Base-by-base conservation (phyloP, 2,797 vertebrate species). In the Hypotaenidia okinawae region DNA sequence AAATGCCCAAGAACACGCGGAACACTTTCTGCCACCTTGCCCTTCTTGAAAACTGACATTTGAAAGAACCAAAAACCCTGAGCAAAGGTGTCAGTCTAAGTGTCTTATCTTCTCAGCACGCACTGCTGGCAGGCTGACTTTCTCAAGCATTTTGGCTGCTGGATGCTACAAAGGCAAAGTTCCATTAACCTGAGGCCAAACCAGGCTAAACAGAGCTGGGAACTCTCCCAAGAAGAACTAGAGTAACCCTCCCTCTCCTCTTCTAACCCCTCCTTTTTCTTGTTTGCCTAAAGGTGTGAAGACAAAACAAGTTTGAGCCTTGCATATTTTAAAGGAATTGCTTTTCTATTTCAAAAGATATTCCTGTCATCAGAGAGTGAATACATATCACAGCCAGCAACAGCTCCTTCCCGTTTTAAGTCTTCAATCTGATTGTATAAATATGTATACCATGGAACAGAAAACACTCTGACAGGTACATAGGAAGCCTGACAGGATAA, bases 381-480 rank as follows among this genome's bases (percentile, higher is more conserved):
- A 55, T 12, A 74, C 27, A 4, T 28, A 87, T 35, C 86, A 33
- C 86, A 95, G 84, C 78, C 37, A 17, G 84, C 84, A 87, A 49
- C 0, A 83, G 64, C 75, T 95, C 86, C 84, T 85, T 76, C 0
- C 0, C 72, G 51, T 37, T 37, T 51, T 10, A 23, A 91, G 33
- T 85, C 80, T 87, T 93, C 89, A 81, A 75, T 87, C 88, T 89
- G 18, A 52, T 24, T 58, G 72, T 78, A 95, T 89, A 95, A 96
- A 92, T 93, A 95, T 67, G 75, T 78, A 63, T 62, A 69, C 8
- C 39, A 54, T 0, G 0, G 58, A 94, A 76, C 41, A 89, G 76
- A 69, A 92, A 89, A 87, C 64, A 92, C 39, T 57, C 87, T 87
- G 95, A 91, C 92, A 93, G 88, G 79, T 75, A 89, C 70, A 85